Conservation (phyloP, 1,140 invertebrate species). For the Campodea augens region DNA sequence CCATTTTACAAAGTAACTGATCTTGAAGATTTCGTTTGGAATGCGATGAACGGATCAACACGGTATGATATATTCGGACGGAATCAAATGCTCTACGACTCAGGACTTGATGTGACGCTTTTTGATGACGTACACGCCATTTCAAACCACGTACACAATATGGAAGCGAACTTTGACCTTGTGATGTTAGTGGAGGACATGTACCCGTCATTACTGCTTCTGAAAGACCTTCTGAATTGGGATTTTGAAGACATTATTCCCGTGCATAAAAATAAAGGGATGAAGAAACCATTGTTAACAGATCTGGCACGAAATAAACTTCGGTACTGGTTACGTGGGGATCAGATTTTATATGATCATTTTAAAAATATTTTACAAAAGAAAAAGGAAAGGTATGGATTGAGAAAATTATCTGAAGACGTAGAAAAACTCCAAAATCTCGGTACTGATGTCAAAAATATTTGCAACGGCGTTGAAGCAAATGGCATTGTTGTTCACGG, state of each 20-base stretch:
- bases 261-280: conserved; percentile 14
- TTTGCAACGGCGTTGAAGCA: too few species aligned
- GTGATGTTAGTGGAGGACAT: conserved; percentile 18
- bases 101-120: too few species aligned
- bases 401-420: conserved; percentile 17
- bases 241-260: conserved; percentile 17
- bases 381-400: conserved; percentile 18
- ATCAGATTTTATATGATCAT: conserved; percentile 19
- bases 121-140: conserved; percentile 5
- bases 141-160: conserved; percentile 8
- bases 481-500: too few species aligned
- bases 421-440: conserved; percentile 12
- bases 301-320: conserved; percentile 9
- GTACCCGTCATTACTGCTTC: conserved; percentile 18
- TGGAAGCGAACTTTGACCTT: conserved; percentile 17
- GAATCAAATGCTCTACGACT: too few species aligned
- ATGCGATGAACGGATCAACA: background rate
- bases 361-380: conserved; percentile 20
- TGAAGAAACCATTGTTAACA: conserved; percentile 8
- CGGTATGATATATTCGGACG: background rate
- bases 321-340: conserved; percentile 17
- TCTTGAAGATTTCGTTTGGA: background rate
- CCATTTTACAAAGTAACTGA: background rate
- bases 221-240: conserved; percentile 18
- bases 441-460: too few species aligned